These are phyloP conservation scores for Lypha dubia DNA, from an alignment of 2,888 invertebrate species.

Conservation along the genomic window DNA sequence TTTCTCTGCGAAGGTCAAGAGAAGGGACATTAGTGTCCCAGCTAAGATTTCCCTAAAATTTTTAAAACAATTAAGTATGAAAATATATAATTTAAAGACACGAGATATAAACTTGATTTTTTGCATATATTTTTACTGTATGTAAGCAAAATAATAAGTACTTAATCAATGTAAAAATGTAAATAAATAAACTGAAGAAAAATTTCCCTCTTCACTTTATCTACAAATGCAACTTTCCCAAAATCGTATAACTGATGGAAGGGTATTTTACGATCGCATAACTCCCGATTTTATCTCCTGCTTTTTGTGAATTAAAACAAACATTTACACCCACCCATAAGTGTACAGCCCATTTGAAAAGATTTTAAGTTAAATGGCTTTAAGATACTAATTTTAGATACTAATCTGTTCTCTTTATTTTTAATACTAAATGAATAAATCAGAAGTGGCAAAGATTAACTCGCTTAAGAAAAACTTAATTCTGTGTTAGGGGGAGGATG, in stretches of 20 bases:
- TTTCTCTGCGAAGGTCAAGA: no score
- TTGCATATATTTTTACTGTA: no score
- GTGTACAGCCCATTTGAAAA: background rate
- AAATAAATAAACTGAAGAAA: no score
- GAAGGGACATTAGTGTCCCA: no score
- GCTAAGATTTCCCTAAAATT: no score
- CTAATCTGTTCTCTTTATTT: background rate
- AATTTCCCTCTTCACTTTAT: no score
- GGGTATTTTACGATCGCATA: background rate
- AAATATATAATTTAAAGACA: no score
- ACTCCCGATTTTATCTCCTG: background rate
- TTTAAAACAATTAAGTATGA: no score
- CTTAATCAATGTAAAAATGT: no score
- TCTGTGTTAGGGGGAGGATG: constrained; percentile 8
- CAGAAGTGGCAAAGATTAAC: constrained; percentile 19
- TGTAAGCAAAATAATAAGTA: no score
- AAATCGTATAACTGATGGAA: background rate
- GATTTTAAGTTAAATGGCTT: background rate
- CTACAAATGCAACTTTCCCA: background rate
- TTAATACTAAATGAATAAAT: constrained; percentile 6
- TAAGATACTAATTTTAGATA: constrained; percentile 5
- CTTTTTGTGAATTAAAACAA: background rate
- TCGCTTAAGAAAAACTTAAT: background rate
- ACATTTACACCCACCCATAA: background rate
- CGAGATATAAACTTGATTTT: no score